Evolutionary conservation across 1,140 invertebrate genomes (phyloP), one percentile per base, ranked within the genome.

Genomic region (Drosophila pectinifera): DNA sequence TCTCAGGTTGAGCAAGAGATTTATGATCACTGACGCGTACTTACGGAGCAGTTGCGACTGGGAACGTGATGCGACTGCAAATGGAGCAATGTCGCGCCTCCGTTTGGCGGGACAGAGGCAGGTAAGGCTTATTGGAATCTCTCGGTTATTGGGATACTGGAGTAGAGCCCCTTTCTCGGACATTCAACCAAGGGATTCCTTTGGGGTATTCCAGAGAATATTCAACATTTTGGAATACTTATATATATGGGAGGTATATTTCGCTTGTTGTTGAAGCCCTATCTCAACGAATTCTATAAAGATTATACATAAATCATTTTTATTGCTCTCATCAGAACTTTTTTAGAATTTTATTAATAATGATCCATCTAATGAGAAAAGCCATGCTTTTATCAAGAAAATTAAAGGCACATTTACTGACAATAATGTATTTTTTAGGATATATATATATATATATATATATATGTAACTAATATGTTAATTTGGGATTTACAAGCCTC

Each of bases 21-120:
- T 56, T 75, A 75, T 75, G 72, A 75, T 65, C 73, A 75, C 34
- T 56, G 26, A 39, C 20, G 11, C 24, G 49, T 43, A 43, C 55
- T 73, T 48, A 43, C 16, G 54, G 24, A 38, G 5, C 72, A 62
- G 63, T 28, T 14, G 59, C 46, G 57, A 61, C 42, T 4, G 39
- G 57, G 18, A 11, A 85, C 83, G 83, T 85, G 83, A 78, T 49
- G 46, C 28, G 56, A 68, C 46, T 86, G 55, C 28, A 20, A 67
- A 61, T 74, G 41, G 48, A 57, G 53, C 24, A 43, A 38, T 57
- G 46, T 64, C 58, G 49, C 18, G 67, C 51, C 64, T 55, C 39
- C 34, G 6, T 34, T 28, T 39, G 28, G 28, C 28, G 14, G 56
- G 56, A 4, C n/a, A n/a, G 13, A 31, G 4, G 18, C 20, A 7